A percentile compares a stretch with the other conserved stretches of the same genome.
Evolutionary conservation across 2,797 vertebrate species (phyloP).

Genomic region (Furcifer pardalis): DNA sequence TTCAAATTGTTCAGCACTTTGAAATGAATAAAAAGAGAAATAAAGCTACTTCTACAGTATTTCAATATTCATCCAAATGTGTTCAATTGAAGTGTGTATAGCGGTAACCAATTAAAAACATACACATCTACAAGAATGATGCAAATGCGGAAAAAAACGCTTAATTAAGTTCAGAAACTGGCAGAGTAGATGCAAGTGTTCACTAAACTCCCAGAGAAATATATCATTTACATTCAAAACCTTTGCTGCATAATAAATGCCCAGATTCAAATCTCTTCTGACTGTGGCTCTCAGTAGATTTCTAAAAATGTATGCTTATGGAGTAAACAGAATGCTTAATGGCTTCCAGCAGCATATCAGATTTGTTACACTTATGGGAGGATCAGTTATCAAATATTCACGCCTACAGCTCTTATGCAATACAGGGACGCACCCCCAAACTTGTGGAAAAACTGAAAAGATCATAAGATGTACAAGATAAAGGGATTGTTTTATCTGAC

Average conservation of each 20-base stretch:
- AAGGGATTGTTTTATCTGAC: constrained; percentile 52
- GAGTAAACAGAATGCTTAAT: constrained; percentile 70
- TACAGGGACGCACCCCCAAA: constrained; percentile 53
- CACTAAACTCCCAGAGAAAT: constrained; percentile 40
- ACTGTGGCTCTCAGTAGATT: constrained; percentile 54
- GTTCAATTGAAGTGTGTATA: constrained; percentile 19
- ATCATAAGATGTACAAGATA: constrained; percentile 58
- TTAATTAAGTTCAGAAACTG: constrained; percentile 49
- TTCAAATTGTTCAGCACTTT: too few species aligned
- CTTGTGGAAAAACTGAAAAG: constrained; percentile 62
- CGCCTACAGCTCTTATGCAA: constrained; percentile 59
- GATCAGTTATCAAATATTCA: constrained; percentile 68
- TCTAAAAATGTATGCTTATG: constrained; percentile 61
- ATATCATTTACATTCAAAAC: constrained; percentile 55
- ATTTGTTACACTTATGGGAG: constrained; percentile 64
- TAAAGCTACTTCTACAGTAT: neutral
- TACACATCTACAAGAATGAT: constrained; percentile 39
- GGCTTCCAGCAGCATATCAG: constrained; percentile 56
- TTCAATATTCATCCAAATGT: constrained; percentile 20
- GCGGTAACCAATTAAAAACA: constrained; percentile 22
- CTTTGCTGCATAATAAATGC: constrained; percentile 53
- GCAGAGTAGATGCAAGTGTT: constrained; percentile 53
- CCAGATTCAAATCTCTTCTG: constrained; percentile 62
- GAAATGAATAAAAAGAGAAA: too few species aligned
- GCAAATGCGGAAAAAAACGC: neutral